These are phyloP conservation scores for Lagorchestes hirsutus DNA, from an alignment of 2,797 vertebrate species.

Conservation along the genomic window DNA sequence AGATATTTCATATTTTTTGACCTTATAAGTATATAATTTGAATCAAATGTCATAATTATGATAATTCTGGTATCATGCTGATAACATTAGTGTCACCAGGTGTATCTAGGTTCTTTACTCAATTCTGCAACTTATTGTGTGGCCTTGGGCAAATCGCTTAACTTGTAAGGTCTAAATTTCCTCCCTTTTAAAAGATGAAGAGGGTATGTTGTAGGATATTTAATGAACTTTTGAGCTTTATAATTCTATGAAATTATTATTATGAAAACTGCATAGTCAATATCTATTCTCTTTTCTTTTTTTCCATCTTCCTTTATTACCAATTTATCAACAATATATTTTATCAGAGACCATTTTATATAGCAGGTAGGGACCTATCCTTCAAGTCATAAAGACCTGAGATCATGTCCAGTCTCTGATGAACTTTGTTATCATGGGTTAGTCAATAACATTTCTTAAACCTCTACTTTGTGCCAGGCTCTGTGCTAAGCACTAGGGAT, in stretches of 20 bases:
- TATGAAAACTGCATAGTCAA: not conserved
- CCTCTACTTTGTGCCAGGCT: not conserved
- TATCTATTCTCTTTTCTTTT: not conserved
- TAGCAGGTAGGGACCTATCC: not conserved
- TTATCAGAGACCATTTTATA: not conserved
- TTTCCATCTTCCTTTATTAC: not conserved
- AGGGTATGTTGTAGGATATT: not conserved
- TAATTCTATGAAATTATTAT: not conserved
- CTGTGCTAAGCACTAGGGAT: not conserved
- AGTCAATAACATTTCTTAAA: not conserved
- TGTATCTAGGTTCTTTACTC: not conserved
- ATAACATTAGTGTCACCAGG: not conserved
- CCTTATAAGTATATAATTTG: not conserved
- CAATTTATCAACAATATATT: too few species aligned
- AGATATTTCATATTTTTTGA: not conserved
- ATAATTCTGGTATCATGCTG: not conserved
- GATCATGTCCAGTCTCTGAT: not conserved
- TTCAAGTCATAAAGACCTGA: not conserved
- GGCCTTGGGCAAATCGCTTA: not conserved
- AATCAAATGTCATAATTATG: not conserved
- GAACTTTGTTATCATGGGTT: not conserved
- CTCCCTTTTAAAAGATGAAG: not conserved
- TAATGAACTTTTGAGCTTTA: not conserved
- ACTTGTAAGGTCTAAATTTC: not conserved
- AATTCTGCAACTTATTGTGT: not conserved